Evolutionary conservation across 2,888 invertebrate genomes (phyloP).

Genomic region (Cetonia aurata): DNA sequence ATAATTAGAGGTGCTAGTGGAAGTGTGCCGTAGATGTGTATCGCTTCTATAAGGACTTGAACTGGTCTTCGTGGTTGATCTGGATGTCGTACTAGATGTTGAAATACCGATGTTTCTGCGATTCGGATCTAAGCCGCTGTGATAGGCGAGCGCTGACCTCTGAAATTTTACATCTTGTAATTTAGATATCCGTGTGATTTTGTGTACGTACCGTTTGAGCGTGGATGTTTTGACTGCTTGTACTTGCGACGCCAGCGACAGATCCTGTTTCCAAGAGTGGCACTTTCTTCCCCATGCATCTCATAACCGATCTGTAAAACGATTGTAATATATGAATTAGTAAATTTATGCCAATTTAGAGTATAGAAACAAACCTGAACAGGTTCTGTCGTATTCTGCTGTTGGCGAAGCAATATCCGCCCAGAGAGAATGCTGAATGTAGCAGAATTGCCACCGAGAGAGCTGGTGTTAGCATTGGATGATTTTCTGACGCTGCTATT

Average conservation of each 20-base stretch:
- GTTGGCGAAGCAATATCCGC: conserved; percentile 91
- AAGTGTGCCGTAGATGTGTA: conserved; percentile 85
- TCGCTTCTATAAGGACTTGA: conserved; percentile 93
- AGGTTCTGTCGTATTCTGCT: conserved; percentile 85
- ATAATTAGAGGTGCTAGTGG: conserved; percentile 89
- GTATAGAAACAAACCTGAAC: conserved; percentile 63
- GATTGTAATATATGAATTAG: background rate
- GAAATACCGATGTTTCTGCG: conserved; percentile 91
- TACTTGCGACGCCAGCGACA: conserved; percentile 73
- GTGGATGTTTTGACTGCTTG: conserved; percentile 83
- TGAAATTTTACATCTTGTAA: conserved; percentile 53
- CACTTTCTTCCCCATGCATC: conserved; percentile 85
- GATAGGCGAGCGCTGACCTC: conserved; percentile 87
- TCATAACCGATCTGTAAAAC: conserved; percentile 73
- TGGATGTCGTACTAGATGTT: conserved; percentile 93
- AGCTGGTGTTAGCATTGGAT: conserved; percentile 79
- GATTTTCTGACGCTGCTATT: conserved; percentile 80
- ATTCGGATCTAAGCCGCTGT: conserved; percentile 74
- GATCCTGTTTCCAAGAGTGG: conserved; percentile 83
- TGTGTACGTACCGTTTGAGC: conserved; percentile 68
- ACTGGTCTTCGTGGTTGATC: conserved; percentile 94
- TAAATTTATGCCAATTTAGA: background rate
- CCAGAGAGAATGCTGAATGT: conserved; percentile 86
- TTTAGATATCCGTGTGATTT: background rate
- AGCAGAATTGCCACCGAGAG: conserved; percentile 82